Evolutionary conservation across 2,888 invertebrate genomes (phyloP), one percentile per base, ranked within the genome.

Genomic region (Drosophila greeni): DNA sequence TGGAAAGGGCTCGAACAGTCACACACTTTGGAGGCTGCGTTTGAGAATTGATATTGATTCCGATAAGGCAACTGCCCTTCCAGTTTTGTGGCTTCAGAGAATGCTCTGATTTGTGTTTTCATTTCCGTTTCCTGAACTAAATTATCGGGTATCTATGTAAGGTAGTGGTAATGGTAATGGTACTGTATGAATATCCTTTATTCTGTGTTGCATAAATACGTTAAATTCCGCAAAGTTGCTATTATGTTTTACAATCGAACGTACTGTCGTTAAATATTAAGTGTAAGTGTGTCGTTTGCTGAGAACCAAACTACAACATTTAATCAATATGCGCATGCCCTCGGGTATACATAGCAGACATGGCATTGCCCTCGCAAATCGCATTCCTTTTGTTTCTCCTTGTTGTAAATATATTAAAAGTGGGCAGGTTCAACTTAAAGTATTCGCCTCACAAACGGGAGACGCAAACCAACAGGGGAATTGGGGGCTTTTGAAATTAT

Each of bases 381-480:
- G 67, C 65, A 53, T 51, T 57, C 53, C 47, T 42, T 53, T 18
- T 31, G 45, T 14, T 31, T 31, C 45, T 31, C 29, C 16, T 64
- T 68, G 61, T 72, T 55, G 45, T 52, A 53, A 39, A 57, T 51
- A 45, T 66, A 54, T 65, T 59, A 70, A 66, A 68, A 76, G 78
- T 65, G 61, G 66, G 48, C 75, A 64, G 69, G 51, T 75, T 77
- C 58, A 79, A 74, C 72, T 68, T 72, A 70, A 48, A 52, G 56
- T 47, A 71, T 66, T 53, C 43, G 57, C 52, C 34, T 62, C 34
- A 56, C 43, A 45, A 12, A 26, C n/a, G 51, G 52, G 66, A 73
- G 70, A 60, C 70, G 74, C 80, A 83, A 83, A 81, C 73, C 75
- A 73, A 82, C 84, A 73, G 75, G 82, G 82, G 86, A 81, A 18